These are phyloP conservation scores for Crocallis elinguaria DNA, from an alignment of 2,888 invertebrate species.

Conservation along the genomic window DNA sequence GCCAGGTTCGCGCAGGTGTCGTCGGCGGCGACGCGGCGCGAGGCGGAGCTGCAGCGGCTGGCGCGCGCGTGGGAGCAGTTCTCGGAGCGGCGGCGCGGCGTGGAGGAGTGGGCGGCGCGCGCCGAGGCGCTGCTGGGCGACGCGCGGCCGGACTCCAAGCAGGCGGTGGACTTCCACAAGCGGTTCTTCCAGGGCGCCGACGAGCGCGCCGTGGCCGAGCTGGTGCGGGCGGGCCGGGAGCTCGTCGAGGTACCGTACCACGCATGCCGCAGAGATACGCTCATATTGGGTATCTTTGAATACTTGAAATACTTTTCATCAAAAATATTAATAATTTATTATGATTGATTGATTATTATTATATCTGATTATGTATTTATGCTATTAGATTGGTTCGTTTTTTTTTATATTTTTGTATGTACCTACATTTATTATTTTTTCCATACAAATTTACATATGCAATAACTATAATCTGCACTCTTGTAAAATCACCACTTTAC, in stretches of 20 bases:
- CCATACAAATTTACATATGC: too few relatives aligned
- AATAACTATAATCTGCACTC: too few relatives aligned
- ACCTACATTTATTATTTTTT: too few relatives aligned
- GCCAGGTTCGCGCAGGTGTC: conserved; percentile 89
- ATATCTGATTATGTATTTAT: too few relatives aligned
- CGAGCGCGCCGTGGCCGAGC: conserved; percentile 92
- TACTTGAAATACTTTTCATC: too few relatives aligned
- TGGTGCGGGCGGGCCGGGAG: conserved; percentile 91
- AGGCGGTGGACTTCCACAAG: conserved; percentile 93
- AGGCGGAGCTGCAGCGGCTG: conserved; percentile 91
- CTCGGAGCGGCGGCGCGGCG: conserved; percentile 90
- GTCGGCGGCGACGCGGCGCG: conserved; percentile 90
- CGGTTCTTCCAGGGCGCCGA: conserved; percentile 95
- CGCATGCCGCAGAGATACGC: too few relatives aligned
- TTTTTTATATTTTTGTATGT: too few relatives aligned
- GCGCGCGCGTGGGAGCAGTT: conserved; percentile 94
- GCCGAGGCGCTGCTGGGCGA: conserved; percentile 93
- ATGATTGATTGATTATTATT: too few relatives aligned
- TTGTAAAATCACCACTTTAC: too few relatives aligned
- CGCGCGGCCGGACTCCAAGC: conserved; percentile 91
- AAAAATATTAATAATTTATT: too few relatives aligned
- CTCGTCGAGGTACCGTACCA: conserved; percentile 86
- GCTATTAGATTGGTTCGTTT: too few relatives aligned
- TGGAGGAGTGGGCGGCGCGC: conserved; percentile 94
- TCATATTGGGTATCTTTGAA: too few relatives aligned